Evolutionary conservation across 2,797 vertebrate species (phyloP), one percentile per base, ranked within the genome.

Genomic region (Crotalus adamanteus): DNA sequence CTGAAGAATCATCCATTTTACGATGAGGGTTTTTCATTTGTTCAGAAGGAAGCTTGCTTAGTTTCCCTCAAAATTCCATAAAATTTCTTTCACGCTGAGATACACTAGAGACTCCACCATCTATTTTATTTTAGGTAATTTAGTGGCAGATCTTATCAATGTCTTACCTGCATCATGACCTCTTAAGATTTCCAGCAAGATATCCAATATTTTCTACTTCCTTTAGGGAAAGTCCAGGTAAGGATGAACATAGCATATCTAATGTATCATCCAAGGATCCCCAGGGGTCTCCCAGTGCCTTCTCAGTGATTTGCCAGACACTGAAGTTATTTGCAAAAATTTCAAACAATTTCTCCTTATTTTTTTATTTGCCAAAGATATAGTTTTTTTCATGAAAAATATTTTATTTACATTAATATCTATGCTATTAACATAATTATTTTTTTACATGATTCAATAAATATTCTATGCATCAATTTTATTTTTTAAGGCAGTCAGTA

Each of bases 11-110:
- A 37, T 51, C n/a, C 12, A 9, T 3, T 56, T 25, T 42, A 12
- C 0, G 37, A 37, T 2, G 6, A 8, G 22, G 1, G 26, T 14
- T 78, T 11, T 26, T 28, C 9, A 47, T 8, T 47, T 2, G 0
- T 47, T 22, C 37, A 83, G 37, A 83, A 83, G 3, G 9, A 83
- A 83, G 1, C 20, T n/a, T 37, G 6, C 25, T 86, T 86, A 31
- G 14, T 2, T 51, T 47, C 55, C 18, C n/a, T 53, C 18, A 22
- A 86, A 63, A 87, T 42, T 9, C 51, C 42, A 20, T 57, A 31
- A 9, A 12, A 16, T 87, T 55, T 28, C 11, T 89, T 18, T 57
- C 31, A 18, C n/a, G 73, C 28, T 14, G 53, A 20, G 31, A 42
- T 25, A 3, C 13, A 4, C 9, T 22, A 51, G 7, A 69, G 51